Conservation (phyloP, 2,113 vertebrate genomes). For the Sapayoa aenigma region DNA sequence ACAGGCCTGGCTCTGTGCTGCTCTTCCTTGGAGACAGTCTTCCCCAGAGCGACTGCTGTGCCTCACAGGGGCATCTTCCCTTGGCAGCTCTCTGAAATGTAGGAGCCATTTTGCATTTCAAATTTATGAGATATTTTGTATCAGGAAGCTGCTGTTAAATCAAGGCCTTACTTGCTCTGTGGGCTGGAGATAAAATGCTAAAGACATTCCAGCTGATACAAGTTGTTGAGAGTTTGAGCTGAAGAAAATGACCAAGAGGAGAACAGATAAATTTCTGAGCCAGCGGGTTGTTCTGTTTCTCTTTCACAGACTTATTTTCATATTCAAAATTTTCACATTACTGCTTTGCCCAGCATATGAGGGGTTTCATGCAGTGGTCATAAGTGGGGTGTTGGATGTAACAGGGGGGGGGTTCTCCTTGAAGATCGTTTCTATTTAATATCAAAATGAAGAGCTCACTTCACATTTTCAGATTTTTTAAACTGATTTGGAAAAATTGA, state of each 20-base stretch:
- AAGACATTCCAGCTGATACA: neutral
- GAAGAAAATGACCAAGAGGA: neutral
- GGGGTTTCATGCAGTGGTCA: neutral
- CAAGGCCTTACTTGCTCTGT: neutral
- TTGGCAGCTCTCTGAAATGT: slow-evolving; percentile 2
- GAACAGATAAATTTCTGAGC: neutral
- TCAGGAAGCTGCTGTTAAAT: neutral
- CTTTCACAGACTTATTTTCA: neutral
- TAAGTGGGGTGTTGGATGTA: neutral
- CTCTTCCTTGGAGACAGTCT: neutral
- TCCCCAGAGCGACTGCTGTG: neutral
- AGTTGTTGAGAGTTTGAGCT: neutral
- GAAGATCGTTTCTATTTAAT: neutral
- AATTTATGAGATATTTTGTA: slow-evolving; percentile 11
- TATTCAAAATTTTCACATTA: neutral
- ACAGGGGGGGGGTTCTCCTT: neutral
- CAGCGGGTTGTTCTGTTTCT: neutral
- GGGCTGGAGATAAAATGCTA: neutral
- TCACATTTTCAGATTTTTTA: neutral
- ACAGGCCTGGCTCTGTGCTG: neutral
- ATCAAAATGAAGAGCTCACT: neutral
- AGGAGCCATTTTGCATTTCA: slow-evolving; percentile 6
- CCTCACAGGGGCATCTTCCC: neutral
- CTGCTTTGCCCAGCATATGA: neutral
- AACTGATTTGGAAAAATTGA: neutral